A percentile compares a stretch with the other conserved stretches of the same genome.
These are phyloP conservation scores for Rissa tridactyla DNA, from an alignment of 2,113 vertebrate genomes.

Conservation along the genomic window DNA sequence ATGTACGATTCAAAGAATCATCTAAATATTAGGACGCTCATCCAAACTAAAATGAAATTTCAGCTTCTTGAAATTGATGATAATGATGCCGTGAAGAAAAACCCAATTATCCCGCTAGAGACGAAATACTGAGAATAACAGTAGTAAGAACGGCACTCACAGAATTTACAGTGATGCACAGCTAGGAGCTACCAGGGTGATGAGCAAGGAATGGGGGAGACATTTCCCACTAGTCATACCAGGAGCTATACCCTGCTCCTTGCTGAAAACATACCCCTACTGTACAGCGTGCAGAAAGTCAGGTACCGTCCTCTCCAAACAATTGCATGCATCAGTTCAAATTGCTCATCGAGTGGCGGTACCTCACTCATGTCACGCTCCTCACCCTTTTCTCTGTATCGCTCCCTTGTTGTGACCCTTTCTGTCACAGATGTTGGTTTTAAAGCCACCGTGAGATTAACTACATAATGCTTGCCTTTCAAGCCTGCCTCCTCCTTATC, in stretches of 20 bases:
- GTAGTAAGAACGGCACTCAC: not conserved
- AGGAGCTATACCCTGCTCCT: not conserved
- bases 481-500: conserved; percentile 11
- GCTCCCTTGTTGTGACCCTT: not conserved
- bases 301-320: not conserved
- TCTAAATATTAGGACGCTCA: conserved; percentile 6
- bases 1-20: not conserved
- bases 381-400: not conserved
- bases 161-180: not conserved
- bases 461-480: not conserved
- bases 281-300: not conserved
- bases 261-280: not conserved
- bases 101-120: not conserved
- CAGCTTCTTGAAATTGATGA: not conserved
- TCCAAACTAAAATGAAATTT: conserved; percentile 1
- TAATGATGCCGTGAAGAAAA: not conserved
- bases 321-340: not conserved
- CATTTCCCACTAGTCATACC: not conserved
- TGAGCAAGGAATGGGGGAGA: not conserved
- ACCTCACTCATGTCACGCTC: not conserved
- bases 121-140: not conserved
- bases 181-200: not conserved
- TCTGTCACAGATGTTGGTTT: conserved; percentile 22
- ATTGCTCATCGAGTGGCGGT: not conserved
- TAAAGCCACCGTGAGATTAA: conserved; percentile 18